Evolutionary conservation across 37 sponge, comb jelly and placozoan species (phyloP), one percentile per base, ranked within the genome.

Genomic region (Dysidea cf. avara): DNA sequence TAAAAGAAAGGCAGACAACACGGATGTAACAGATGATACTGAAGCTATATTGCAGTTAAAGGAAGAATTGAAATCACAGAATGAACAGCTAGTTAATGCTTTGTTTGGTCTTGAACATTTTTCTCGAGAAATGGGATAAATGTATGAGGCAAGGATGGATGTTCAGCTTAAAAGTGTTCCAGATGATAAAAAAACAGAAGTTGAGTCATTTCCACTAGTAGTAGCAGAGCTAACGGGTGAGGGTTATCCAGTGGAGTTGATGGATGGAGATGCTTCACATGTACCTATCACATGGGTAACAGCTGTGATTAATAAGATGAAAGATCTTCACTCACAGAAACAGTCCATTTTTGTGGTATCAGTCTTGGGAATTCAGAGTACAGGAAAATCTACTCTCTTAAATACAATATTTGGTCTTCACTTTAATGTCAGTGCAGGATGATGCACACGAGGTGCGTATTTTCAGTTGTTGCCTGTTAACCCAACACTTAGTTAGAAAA

Each of bases 251-350:
- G 30, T 77, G 1, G 78, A 77, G 43, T 32, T 77, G 31, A 29
- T 77, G 37, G 78, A 77, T 65, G 78, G 78, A 21, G 78, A 77
- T 65, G 80, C 62, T 56, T 36, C 80, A 39, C 69, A 79, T 69
- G 80, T 79, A 39, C 80, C 80, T n/a, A 26, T 60, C 14, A 29
- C 26, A 14, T 79, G 80, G 80, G 70, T 68, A 2, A 57, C 33
- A 7, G 70, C 68, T 16, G 80, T 79, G 4, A 57, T 79, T 29
- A 38, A 79, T 26, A 20, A 69, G 47, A 21, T 69, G 24, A 21
- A 57, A 43, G 21, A 68, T 24, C 33, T 30, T 3, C 59, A 43
- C 46, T 43, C 57, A 7, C 35, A 58, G 2, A 57, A 79, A 36
- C 39, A 63, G 3, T 24, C 4, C 6, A 20, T 68, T 25, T 39